Conservation (phyloP, 2,888 invertebrate species). For the Helobdella robusta region DNA sequence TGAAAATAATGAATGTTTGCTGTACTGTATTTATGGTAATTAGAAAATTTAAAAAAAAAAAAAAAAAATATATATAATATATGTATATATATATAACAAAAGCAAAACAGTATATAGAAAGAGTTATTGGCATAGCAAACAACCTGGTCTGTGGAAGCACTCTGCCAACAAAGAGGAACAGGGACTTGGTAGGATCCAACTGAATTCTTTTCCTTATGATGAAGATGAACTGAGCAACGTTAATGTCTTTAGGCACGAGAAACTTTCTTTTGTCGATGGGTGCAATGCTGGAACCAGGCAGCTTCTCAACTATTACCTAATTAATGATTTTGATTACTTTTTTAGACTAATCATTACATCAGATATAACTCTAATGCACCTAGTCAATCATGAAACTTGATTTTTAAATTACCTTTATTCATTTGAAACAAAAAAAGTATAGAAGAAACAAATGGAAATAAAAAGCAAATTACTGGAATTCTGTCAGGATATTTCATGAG, state of each 20-base stretch:
- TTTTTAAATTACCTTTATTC: too few relatives aligned
- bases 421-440: too few relatives aligned
- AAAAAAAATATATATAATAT: too few relatives aligned
- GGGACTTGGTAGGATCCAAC: constrained; percentile 50
- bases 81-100: too few relatives aligned
- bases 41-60: background rate
- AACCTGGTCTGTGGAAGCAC: constrained; percentile 51
- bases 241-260: constrained; percentile 51
- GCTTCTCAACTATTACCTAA: constrained; percentile 52
- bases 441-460: too few relatives aligned
- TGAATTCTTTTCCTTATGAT: constrained; percentile 51
- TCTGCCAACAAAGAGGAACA: constrained; percentile 51
- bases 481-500: background rate
- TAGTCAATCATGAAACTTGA: too few relatives aligned
- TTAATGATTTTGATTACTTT: too few relatives aligned
- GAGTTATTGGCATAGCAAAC: too few relatives aligned
- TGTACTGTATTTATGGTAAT: background rate
- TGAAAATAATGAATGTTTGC: too few relatives aligned
- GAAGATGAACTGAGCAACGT: constrained; percentile 53
- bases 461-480: background rate
- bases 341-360: too few relatives aligned
- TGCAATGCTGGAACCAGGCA: constrained; percentile 48
- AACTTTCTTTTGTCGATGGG: constrained; percentile 52
- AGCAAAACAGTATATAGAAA: too few relatives aligned
- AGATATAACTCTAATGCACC: too few relatives aligned